Base-by-base conservation (phyloP, 2,888 invertebrate species). In the Synanthedon vespiformis region DNA sequence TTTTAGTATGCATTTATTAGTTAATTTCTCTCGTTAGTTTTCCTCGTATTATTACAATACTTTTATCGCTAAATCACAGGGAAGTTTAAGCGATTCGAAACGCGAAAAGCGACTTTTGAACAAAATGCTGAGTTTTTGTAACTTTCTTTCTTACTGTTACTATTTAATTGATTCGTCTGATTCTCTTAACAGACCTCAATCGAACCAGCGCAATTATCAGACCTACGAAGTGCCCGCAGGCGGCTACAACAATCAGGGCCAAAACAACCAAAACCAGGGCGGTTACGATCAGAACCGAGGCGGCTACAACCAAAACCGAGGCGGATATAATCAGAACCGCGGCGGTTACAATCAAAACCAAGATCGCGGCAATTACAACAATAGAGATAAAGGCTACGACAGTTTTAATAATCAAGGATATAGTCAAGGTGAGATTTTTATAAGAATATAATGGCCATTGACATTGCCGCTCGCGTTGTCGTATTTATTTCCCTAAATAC, bases 211-310 rank as follows among this genome's bases (percentile, higher is more conserved):
- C 0, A 75, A 72, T 59, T 82, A 78, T 58, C 80, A 81, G 66
- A 79, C 80, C 0, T 80, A 70, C 56, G 80, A 81, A 48, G 80
- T 81, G 0, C 80, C 80, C 0, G 74, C 76, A 0, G 83, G 84
- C 0, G 80, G 81, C n/a, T 77, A 74, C 57, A 58, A 51, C 49
- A 62, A 60, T 44, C 64, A 65, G 0, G 57, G 61, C 8, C 55
- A 53, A 18, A 54, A 58, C 40, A 54, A 52, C 16, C 56, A 55
- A 8, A 49, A 50, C 49, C 53, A 51, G 8, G 48, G 49, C 16
- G 53, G 51, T 47, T 51, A 54, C 49, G 18, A 34, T 12, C 47
- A 49, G 34, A 61, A 49, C 49, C 53, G 52, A 11, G 48, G 49
- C 40, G 53, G 51, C 14, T 49, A 51, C 40, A 34, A 40, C 13